A percentile compares a stretch with the other conserved stretches of the same genome.
Evolutionary conservation across 2,888 invertebrate species (phyloP).

Genomic region (Drosophila neonasuta): DNA sequence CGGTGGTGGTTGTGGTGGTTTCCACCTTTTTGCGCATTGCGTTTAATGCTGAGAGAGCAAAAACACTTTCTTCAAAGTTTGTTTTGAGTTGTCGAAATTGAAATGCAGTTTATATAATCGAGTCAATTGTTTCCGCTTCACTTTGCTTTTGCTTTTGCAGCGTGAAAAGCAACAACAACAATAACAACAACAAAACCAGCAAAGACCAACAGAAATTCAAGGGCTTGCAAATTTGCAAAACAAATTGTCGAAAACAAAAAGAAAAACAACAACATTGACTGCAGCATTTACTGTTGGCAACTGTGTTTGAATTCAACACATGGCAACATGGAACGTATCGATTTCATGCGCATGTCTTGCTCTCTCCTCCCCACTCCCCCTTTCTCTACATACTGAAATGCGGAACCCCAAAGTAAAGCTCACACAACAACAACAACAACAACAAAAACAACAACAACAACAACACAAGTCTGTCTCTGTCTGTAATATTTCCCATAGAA

Average conservation of each 20-base stretch:
- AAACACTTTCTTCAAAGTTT: constrained; percentile 22
- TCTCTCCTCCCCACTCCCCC: neutral
- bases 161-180: constrained; percentile 22
- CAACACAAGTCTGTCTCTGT: constrained; percentile 1
- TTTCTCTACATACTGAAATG: neutral
- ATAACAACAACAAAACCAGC: constrained; percentile 5
- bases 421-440: constrained; percentile 9
- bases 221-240: constrained; percentile 65
- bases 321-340: constrained; percentile 57
- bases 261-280: constrained; percentile 19
- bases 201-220: constrained; percentile 49
- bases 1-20: constrained; percentile 25
- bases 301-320: constrained; percentile 32
- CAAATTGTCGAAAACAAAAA: constrained; percentile 41
- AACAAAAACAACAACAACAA: neutral
- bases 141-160: neutral
- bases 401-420: constrained; percentile 26
- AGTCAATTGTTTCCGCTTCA: constrained; percentile 47
- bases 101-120: constrained; percentile 34
- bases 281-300: neutral
- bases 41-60: constrained; percentile 45
- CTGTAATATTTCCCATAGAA: constrained; percentile 28
- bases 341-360: constrained; percentile 66
- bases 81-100: constrained; percentile 20
- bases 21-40: constrained; percentile 74